These are phyloP conservation scores for Zele albiditarsus DNA, from an alignment of 2,888 invertebrate genomes.

Conservation along the genomic window DNA sequence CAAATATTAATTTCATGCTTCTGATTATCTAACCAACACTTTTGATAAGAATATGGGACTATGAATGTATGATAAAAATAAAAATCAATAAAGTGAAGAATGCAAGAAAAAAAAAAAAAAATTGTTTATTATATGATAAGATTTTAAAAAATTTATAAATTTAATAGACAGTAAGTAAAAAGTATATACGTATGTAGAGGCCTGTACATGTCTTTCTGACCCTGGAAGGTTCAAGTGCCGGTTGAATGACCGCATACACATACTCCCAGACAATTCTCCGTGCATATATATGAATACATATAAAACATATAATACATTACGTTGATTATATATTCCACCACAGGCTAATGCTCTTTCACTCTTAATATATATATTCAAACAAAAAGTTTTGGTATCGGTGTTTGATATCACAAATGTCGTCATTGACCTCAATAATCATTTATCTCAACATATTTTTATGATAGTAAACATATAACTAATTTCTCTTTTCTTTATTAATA, in stretches of 20 bases:
- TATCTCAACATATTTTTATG: neutral
- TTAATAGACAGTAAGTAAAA: neutral
- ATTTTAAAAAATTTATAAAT: neutral
- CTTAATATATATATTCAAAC: conserved; percentile 31
- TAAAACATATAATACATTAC: neutral
- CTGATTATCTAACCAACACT: neutral
- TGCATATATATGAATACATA: conserved; percentile 19
- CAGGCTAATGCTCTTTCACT: neutral
- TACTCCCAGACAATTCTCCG: conserved; percentile 48
- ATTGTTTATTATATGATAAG: neutral
- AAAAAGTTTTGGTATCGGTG: neutral
- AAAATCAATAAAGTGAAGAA: neutral
- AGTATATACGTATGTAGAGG: conserved; percentile 17
- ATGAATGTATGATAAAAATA: conserved; percentile 16
- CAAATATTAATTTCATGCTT: neutral
- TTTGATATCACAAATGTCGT: neutral
- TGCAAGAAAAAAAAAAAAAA: neutral
- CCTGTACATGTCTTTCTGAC: conserved; percentile 58
- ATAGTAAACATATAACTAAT: neutral
- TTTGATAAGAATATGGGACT: neutral
- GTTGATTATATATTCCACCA: conserved; percentile 29
- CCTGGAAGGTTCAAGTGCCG: conserved; percentile 70
- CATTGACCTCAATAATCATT: neutral
- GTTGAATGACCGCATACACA: conserved; percentile 63
- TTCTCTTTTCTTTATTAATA: no score